Conservation (phyloP, 2,113 vertebrate genomes). For the Zosterops pallidus region DNA sequence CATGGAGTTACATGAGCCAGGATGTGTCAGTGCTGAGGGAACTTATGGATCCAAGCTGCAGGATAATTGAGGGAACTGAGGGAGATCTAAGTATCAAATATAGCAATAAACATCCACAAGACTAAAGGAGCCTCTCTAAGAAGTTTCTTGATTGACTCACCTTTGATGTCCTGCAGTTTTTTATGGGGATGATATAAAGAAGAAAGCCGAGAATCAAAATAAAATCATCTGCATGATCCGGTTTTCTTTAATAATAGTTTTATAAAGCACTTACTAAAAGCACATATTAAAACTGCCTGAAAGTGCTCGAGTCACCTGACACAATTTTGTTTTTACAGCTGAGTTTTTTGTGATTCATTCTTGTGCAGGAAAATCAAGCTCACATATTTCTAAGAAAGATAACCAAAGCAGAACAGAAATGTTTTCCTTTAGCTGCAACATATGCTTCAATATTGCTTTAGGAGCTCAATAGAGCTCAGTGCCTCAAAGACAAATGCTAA, state of each 20-base stretch:
- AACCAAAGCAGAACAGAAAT: neutral
- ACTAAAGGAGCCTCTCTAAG: neutral
- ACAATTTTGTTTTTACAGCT: neutral
- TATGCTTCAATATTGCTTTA: neutral
- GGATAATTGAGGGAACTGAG: neutral
- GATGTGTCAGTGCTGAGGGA: neutral
- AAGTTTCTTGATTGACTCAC: neutral
- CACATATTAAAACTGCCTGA: neutral
- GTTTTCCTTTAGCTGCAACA: neutral
- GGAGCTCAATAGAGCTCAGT: neutral
- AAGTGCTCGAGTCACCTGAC: neutral
- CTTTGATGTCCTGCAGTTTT: neutral
- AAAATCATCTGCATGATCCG: neutral
- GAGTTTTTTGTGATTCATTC: neutral
- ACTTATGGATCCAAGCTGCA: neutral
- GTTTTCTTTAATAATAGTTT: neutral
- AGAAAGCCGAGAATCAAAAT: neutral
- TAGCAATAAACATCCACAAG: neutral
- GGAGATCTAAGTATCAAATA: neutral
- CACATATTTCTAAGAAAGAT: neutral
- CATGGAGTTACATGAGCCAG: fast-evolving
- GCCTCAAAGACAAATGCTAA: neutral
- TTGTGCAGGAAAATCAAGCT: neutral
- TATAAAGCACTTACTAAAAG: neutral
- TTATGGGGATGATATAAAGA: neutral